A percentile compares a stretch with the other conserved stretches of the same genome.
Conservation (phyloP, 2,888 invertebrate genomes). For the Isoperla grammatica region DNA sequence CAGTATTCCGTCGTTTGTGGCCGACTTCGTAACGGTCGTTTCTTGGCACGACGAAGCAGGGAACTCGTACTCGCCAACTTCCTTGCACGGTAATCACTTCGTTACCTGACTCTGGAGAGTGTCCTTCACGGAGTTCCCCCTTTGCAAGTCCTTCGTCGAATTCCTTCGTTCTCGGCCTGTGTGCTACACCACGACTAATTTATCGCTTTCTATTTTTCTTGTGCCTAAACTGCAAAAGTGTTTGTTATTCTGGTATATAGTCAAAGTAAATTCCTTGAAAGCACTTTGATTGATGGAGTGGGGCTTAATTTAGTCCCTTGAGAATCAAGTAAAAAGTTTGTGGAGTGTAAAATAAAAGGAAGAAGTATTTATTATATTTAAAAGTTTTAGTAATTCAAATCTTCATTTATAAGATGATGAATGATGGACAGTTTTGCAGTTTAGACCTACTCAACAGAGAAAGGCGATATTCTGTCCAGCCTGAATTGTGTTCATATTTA, state of each 20-base stretch:
- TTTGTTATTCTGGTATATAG: background rate
- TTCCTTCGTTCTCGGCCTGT: background rate
- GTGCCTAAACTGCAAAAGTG: conserved; percentile 1
- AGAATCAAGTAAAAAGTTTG: no score
- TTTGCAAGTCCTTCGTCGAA: background rate
- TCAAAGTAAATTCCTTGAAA: no score
- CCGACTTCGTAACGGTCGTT: conserved; percentile 85
- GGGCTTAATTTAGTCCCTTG: no score
- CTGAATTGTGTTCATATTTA: no score
- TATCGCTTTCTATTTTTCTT: background rate
- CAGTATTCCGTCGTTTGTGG: conserved; percentile 84
- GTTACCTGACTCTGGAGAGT: background rate
- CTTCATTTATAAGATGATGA: no score
- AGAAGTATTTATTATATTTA: no score
- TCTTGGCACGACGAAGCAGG: conserved; percentile 61
- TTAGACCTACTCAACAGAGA: no score
- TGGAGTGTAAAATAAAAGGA: no score
- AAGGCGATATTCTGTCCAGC: no score
- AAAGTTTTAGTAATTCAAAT: no score
- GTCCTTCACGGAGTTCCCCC: background rate
- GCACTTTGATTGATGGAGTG: no score
- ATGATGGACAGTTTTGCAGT: no score
- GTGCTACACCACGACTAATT: background rate
- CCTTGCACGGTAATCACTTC: conserved; percentile 26
- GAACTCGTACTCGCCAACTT: conserved; percentile 41